Evolutionary conservation across 2,797 vertebrate genomes (phyloP).

Genomic region (Chiloscyllium punctatum): DNA sequence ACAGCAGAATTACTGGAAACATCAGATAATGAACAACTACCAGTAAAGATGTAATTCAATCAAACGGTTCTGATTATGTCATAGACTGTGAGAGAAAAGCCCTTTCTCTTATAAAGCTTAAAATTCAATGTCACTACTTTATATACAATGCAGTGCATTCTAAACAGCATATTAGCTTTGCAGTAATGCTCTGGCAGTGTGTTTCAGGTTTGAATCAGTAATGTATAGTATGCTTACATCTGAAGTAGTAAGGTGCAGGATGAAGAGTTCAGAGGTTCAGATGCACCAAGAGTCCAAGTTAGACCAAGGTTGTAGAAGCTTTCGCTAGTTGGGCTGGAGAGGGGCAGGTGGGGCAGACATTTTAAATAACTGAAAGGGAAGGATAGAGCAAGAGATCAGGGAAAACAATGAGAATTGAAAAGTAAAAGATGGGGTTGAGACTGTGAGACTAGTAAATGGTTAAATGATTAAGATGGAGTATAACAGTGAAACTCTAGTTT

Average conservation of each 20-base stretch:
- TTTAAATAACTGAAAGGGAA: background rate
- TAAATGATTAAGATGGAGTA: background rate
- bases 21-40: conserved; percentile 14
- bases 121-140: background rate
- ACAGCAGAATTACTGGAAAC: conserved; percentile 31
- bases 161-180: background rate
- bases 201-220: background rate
- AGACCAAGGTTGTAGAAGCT: background rate
- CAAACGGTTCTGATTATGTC: conserved; percentile 12
- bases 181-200: background rate
- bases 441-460: background rate
- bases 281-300: background rate
- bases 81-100: background rate
- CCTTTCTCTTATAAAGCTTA: background rate
- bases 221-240: background rate
- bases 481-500: background rate
- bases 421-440: background rate
- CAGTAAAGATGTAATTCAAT: conserved; percentile 27
- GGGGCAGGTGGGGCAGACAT: background rate
- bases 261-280: no score
- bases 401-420: background rate
- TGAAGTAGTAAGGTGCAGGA: background rate
- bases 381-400: background rate
- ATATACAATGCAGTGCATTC: background rate
- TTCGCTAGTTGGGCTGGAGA: background rate